A percentile compares a stretch with the other conserved stretches of the same genome.
phyloP scores from a whole-genome alignment of 37 sponge, comb jelly and placozoan genomes.

The Sycon ciliatum region DNA sequence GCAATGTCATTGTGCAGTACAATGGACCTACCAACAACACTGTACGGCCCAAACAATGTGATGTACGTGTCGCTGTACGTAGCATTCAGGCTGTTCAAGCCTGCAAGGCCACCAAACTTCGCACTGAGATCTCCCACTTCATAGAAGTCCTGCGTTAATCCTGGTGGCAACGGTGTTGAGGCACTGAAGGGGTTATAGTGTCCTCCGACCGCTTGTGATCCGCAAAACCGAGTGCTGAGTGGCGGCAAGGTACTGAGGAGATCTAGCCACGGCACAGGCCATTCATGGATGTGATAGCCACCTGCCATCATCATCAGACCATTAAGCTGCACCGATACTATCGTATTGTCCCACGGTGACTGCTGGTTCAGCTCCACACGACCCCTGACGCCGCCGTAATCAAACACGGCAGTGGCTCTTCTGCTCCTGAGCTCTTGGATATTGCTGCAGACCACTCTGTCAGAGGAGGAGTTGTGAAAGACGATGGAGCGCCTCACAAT shows the following conservation, averaged over 20 bases:
- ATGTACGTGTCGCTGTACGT: slow-evolving; percentile 39
- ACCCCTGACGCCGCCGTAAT: slow-evolving; percentile 32
- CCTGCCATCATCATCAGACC: slow-evolving; percentile 32
- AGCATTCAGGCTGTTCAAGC: neutral
- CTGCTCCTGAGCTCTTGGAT: slow-evolving; percentile 16
- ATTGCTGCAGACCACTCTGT: slow-evolving; percentile 44
- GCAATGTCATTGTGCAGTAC: slow-evolving; percentile 34
- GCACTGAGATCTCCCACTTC: slow-evolving; percentile 68
- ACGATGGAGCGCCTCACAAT: slow-evolving; percentile 46
- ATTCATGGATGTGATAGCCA: slow-evolving; percentile 49
- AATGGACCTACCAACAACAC: slow-evolving; percentile 59
- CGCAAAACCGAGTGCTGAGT: too few species aligned
- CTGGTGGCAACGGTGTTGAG: neutral
- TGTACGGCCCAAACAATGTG: slow-evolving; percentile 47
- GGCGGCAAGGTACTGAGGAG: too few species aligned
- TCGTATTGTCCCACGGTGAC: slow-evolving; percentile 45
- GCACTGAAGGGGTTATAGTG: slow-evolving; percentile 27
- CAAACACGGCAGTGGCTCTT: slow-evolving; percentile 30
- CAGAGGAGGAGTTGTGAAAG: slow-evolving; percentile 32
- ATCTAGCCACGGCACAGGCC: slow-evolving; percentile 37
- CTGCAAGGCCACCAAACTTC: slow-evolving; percentile 44
- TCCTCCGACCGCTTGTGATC: too few species aligned
- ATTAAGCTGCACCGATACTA: slow-evolving; percentile 30
- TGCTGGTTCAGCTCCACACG: slow-evolving; percentile 34
- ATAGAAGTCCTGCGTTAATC: slow-evolving; percentile 47